Evolutionary conservation across 2,888 invertebrate genomes (phyloP), one percentile per base, ranked within the genome.

Genomic region (Drosophila falleni): DNA sequence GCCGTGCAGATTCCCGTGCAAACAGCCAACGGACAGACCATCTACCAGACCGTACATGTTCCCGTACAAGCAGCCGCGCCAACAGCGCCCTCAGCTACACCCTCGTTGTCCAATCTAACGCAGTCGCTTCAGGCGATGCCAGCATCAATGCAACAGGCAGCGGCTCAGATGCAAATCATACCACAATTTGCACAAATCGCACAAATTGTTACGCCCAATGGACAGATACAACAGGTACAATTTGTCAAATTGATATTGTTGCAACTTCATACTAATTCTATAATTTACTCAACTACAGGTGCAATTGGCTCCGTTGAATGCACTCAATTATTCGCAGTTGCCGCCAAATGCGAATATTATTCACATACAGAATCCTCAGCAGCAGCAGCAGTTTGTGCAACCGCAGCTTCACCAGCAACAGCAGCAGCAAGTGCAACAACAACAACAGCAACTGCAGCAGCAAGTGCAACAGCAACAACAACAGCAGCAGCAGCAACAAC

Each of bases 21-120:
- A 61, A 91, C 92, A 0, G 90, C 85, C 41, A 83, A 73, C 37
- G 98, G 98, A 0, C 98, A 98, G 93, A 98, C 98, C 0, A 96
- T 98, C 67, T 97, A 98, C 92, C 98, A 99, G 92, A 98, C 98
- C 0, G 96, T 99, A 0, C 98, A 98, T 91, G 96, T 99, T 86
- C 98, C 98, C 0, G 94, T 98, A 16, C 98, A 98, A 92, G 95
- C 97, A 46, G 95, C 83, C 0, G 80, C 84, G 0, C 70, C 96
- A 19, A 67, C 83, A 42, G 77, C 82, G 8, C 95, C 97, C 49
- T 94, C 81, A 4, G 73, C 77, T 0, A 75, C 96, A 16, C 77
- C 78, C 46, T 76, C 83, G 1, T 26, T 95, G 89, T 95, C 95
- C 0, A 94, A 95, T 51, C 94, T 95, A 39, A 68, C 90, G 47